Base-by-base conservation (phyloP, 2,797 vertebrate species). In the Triplophysa bombifrons region DNA sequence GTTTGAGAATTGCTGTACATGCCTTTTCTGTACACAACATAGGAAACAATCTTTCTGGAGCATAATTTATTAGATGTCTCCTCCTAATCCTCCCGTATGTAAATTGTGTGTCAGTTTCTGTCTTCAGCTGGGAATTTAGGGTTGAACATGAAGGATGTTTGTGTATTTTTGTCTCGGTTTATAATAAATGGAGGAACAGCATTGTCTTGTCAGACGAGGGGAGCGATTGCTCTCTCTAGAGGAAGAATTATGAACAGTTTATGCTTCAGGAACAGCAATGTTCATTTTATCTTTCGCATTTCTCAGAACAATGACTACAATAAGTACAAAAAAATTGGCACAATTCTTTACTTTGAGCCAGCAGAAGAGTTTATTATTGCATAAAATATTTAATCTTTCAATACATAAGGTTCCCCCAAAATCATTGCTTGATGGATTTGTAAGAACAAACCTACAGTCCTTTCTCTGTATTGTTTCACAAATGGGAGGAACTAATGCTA, bases 161-260 rank as follows among this genome's bases (percentile, higher is more conserved):
- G 64, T 60, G 56, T 70, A 71, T 78, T 78, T 71, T 46, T 78
- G 66, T 76, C 51, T 67, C 67, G 25, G 56, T 55, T 69, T 56
- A 61, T 68, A 61, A 82, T 77, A 53, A 77, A 82, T 78, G 69
- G 69, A 72, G 17, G 5, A 41, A 20, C 58, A 58, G 44, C 22
- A 20, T 12, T 73, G 53, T n/a, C 30, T 56, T 8, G 69, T 74
- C 56, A 50, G 66, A 58, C n/a, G 75, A 76, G 27, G 80, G 63
- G 72, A 73, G 71, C 44, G 63, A 53, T 2, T 38, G 17, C 55
- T 38, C 34, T 77, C 65, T 78, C 25, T 71, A 61, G 70, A 56
- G 50, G 46, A 58, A 51, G 46, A 77, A 70, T 69, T 63, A 10
- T 0, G 64, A 65, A 48, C 63, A 27, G n/a, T 34, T 34, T 55